phyloP scores from a whole-genome alignment of 2,888 invertebrate species.

The Tridacna crocea region DNA sequence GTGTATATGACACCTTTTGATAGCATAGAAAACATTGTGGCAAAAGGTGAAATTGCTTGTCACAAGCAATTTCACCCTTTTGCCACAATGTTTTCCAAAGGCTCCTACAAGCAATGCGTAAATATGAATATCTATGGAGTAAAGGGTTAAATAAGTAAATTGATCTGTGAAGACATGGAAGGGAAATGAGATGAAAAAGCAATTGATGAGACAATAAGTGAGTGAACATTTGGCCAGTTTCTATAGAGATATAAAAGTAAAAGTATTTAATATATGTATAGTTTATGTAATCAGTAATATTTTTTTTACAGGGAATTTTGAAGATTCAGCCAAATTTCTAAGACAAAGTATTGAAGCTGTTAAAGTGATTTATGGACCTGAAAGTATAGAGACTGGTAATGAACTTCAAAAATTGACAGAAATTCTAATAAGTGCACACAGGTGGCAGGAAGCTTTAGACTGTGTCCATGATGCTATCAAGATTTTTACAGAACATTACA shows the following conservation, averaged over 20 bases:
- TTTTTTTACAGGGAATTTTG: constrained; percentile 82
- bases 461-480: constrained; percentile 59
- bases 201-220: background rate
- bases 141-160: no score
- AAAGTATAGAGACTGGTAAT: constrained; percentile 88
- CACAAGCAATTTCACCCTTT: no score
- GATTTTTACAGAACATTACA: constrained; percentile 69
- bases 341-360: constrained; percentile 87
- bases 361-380: constrained; percentile 87
- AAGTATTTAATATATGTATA: background rate
- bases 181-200: background rate
- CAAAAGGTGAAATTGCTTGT: no score
- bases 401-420: constrained; percentile 89
- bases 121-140: no score
- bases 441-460: constrained; percentile 77
- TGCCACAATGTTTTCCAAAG: no score
- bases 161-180: background rate
- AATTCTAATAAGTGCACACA: constrained; percentile 85
- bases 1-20: no score
- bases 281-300: background rate
- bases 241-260: no score
- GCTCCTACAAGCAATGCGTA: no score
- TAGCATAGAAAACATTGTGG: no score
- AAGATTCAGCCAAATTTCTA: constrained; percentile 84
- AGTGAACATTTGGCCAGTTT: no score